Conservation (phyloP, 2,113 vertebrate species). For the Microtus richardsoni region DNA sequence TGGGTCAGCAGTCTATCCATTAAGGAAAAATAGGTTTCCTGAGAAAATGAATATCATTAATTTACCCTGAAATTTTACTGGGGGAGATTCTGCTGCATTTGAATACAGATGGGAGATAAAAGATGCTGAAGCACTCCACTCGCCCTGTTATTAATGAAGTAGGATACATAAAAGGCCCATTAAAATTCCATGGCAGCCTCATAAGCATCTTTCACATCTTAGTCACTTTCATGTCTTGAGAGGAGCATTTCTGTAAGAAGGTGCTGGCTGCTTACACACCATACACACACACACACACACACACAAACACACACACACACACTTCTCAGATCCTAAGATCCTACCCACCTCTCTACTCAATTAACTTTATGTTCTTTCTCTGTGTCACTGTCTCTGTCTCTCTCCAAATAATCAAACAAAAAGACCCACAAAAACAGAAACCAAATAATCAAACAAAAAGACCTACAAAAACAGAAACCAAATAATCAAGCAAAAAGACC, state of each 20-base stretch:
- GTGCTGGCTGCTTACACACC: not conserved
- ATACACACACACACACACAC: not conserved
- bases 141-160: constrained; percentile 75
- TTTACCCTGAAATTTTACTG: constrained; percentile 75
- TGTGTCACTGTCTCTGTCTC: not conserved
- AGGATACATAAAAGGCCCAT: constrained; percentile 70
- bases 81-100: constrained; percentile 63
- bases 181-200: constrained; percentile 74
- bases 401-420: not conserved
- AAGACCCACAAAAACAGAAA: not conserved
- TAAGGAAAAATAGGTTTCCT: constrained; percentile 70
- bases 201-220: constrained; percentile 69
- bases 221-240: constrained; percentile 64
- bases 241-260: constrained; percentile 53
- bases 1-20: constrained; percentile 68
- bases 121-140: constrained; percentile 66
- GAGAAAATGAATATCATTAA: constrained; percentile 75
- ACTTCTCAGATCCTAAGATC: too few species aligned
- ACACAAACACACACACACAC: not conserved
- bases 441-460: not conserved
- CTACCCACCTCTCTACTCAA: not conserved
- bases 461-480: not conserved
- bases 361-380: not conserved
- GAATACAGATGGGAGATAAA: constrained; percentile 76
- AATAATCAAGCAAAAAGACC: not conserved